Evolutionary conservation across 1,140 invertebrate genomes (phyloP).

Genomic region (Sinonovacula constricta): DNA sequence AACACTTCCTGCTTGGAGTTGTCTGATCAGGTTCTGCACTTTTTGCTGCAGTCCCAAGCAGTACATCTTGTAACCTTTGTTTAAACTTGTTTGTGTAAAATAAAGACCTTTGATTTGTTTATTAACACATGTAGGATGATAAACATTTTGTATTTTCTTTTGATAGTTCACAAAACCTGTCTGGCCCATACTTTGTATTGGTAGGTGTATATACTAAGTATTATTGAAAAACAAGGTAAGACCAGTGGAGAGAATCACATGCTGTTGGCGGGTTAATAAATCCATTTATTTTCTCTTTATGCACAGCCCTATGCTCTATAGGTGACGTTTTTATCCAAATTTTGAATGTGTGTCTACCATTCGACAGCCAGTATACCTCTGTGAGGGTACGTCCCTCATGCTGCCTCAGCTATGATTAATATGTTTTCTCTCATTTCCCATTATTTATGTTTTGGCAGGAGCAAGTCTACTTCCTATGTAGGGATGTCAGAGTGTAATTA

Average conservation of each 20-base stretch:
- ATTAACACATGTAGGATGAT: no score
- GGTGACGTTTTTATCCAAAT: constrained; percentile 17
- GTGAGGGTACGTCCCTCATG: constrained; percentile 30
- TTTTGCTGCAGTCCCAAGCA: no score
- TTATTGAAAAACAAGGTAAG: no score
- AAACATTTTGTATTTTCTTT: no score
- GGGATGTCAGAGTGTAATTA: constrained; percentile 44
- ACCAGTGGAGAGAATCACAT: neutral
- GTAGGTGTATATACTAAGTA: no score
- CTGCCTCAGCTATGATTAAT: constrained; percentile 44
- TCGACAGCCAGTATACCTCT: neutral
- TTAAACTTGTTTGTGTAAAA: no score
- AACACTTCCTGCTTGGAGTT: no score
- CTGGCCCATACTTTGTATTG: no score
- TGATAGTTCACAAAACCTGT: no score
- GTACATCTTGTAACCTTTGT: no score
- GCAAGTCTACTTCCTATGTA: neutral
- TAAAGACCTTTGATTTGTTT: no score
- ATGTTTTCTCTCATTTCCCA: constrained; percentile 46
- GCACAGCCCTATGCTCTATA: constrained; percentile 33
- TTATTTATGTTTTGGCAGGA: constrained; percentile 55
- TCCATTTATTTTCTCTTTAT: constrained; percentile 46
- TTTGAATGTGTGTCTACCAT: constrained; percentile 31
- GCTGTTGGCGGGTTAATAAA: constrained; percentile 15
- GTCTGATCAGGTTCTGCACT: no score